These are phyloP conservation scores for Dendronephthya gigantea DNA, from an alignment of 64 coral and sea anemone genomes.

Conservation along the genomic window DNA sequence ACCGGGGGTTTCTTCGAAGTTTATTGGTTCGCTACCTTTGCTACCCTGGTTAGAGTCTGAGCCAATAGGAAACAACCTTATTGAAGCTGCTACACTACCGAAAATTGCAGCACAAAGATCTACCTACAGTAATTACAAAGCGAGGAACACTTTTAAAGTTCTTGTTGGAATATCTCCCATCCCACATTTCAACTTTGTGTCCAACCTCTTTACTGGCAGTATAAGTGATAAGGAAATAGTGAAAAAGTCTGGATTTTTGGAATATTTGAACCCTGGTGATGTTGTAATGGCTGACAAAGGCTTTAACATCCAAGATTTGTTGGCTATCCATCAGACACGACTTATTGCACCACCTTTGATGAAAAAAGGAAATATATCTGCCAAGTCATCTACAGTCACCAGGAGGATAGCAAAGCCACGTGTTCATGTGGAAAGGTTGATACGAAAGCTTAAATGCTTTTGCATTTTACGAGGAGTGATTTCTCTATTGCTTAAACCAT, in stretches of 20 bases:
- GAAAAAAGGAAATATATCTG: neutral
- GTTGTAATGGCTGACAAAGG: conserved; percentile 4
- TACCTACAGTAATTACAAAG: neutral
- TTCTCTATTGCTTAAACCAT: neutral
- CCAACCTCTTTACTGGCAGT: neutral
- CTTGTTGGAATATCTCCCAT: neutral
- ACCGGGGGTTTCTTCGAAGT: no score
- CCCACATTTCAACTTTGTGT: neutral
- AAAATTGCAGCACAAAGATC: neutral
- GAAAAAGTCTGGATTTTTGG: neutral
- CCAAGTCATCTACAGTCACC: neutral
- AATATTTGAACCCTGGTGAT: neutral
- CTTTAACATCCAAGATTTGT: neutral
- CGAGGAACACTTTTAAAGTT: neutral
- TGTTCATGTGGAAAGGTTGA: neutral
- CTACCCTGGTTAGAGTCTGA: no score
- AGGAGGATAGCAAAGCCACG: neutral
- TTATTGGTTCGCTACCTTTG: no score
- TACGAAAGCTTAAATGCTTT: neutral
- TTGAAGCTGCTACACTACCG: no score
- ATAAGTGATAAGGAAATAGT: conserved; percentile 1
- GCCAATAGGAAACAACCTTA: no score
- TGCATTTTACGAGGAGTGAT: neutral
- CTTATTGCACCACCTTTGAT: neutral
- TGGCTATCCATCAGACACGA: neutral